Conservation (phyloP, 1,140 invertebrate species). For the Tetraneura akinire region DNA sequence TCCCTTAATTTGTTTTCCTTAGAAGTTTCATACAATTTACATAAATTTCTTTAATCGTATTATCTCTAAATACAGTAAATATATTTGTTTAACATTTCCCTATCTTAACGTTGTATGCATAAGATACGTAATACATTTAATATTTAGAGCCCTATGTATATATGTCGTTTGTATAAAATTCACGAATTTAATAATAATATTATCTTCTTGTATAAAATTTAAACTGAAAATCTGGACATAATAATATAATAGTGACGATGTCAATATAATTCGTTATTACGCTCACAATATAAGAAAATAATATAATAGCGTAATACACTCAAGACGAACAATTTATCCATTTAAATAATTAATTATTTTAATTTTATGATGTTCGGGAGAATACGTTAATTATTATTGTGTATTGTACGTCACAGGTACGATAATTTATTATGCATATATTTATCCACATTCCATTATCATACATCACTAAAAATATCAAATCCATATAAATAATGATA, state of each 20-base stretch:
- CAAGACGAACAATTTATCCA: too few relatives aligned
- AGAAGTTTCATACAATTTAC: background rate
- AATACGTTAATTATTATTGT: slow-evolving; percentile 1
- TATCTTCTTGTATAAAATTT: background rate
- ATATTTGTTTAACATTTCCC: too few relatives aligned
- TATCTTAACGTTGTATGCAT: background rate
- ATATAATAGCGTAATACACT: too few relatives aligned
- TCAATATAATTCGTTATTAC: too few relatives aligned
- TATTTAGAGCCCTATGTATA: too few relatives aligned
- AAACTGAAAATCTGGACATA: background rate
- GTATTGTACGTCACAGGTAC: too few relatives aligned
- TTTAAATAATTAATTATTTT: too few relatives aligned
- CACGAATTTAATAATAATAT: background rate
- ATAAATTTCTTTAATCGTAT: background rate
- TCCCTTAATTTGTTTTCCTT: background rate
- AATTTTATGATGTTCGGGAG: too few relatives aligned
- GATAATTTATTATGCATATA: slow-evolving; percentile 13
- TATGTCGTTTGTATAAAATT: background rate
- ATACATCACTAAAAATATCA: slow-evolving; percentile 38
- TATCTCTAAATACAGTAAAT: background rate
- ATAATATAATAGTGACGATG: too few relatives aligned
- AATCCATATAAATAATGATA: slow-evolving; percentile 37
- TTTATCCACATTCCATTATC: background rate
- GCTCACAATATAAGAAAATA: too few relatives aligned
- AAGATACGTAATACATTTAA: background rate